These are phyloP conservation scores for Melanaphis sacchari DNA, from an alignment of 1,140 invertebrate genomes.

Conservation along the genomic window DNA sequence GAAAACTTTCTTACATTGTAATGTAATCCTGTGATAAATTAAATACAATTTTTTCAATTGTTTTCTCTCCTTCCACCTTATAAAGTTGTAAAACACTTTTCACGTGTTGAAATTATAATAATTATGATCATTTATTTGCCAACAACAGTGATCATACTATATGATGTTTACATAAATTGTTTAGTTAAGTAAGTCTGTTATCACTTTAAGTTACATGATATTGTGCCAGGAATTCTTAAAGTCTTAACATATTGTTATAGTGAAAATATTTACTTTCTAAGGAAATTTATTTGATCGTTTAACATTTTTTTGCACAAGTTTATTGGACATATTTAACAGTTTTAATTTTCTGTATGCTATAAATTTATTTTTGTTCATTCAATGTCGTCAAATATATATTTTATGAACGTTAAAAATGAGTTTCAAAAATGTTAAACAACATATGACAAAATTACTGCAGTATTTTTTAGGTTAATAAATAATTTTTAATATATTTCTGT, in stretches of 20 bases:
- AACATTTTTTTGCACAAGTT: slow-evolving; percentile 30
- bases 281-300: slow-evolving; percentile 31
- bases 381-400: slow-evolving; percentile 5
- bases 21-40: not conserved
- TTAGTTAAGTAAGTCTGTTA: slow-evolving; percentile 46
- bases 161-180: slow-evolving; percentile 52
- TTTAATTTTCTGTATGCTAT: not conserved
- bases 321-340: slow-evolving; percentile 1
- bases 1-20: not conserved
- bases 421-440: not conserved
- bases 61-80: not conserved
- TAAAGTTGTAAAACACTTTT: not conserved
- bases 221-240: slow-evolving; percentile 37
- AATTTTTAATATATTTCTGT: not conserved
- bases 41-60: not conserved
- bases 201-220: slow-evolving; percentile 26
- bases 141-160: slow-evolving; percentile 31
- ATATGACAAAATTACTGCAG: not conserved
- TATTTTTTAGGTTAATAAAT: not conserved
- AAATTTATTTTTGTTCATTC: slow-evolving; percentile 1
- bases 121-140: slow-evolving; percentile 43
- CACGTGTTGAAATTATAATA: slow-evolving; percentile 38
- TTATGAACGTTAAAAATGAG: slow-evolving; percentile 5
- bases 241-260: slow-evolving; percentile 45
- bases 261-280: slow-evolving; percentile 35